A percentile compares a stretch with the other conserved stretches of the same genome.
These are phyloP conservation scores for Andrena bicolor DNA, from an alignment of 2,888 invertebrate species.

Conservation along the genomic window DNA sequence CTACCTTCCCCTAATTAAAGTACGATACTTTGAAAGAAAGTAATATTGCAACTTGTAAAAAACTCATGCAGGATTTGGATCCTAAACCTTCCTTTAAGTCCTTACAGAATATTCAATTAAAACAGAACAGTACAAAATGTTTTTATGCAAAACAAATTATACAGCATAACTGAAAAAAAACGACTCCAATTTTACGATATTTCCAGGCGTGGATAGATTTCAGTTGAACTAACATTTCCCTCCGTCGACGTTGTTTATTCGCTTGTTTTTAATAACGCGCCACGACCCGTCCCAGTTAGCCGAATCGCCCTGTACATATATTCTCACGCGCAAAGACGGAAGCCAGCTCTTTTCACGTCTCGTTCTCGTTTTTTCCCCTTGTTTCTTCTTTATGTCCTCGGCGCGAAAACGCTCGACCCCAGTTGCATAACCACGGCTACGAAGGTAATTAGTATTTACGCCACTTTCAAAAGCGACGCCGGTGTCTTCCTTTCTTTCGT, in stretches of 20 bases:
- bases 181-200: too few relatives aligned
- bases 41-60: too few relatives aligned
- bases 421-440: slow-evolving; percentile 43
- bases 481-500: slow-evolving; percentile 66
- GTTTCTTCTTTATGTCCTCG: slow-evolving; percentile 32
- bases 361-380: slow-evolving; percentile 35
- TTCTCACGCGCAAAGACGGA: slow-evolving; percentile 44
- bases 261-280: neutral
- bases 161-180: too few relatives aligned
- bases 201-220: too few relatives aligned
- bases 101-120: too few relatives aligned
- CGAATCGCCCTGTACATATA: slow-evolving; percentile 15
- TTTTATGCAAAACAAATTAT: too few relatives aligned
- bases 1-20: too few relatives aligned
- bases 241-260: neutral
- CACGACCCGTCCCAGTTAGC: slow-evolving; percentile 6
- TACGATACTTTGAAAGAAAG: too few relatives aligned
- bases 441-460: slow-evolving; percentile 76
- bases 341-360: slow-evolving; percentile 52
- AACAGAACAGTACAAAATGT: too few relatives aligned
- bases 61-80: too few relatives aligned
- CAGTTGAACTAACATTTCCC: too few relatives aligned
- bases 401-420: slow-evolving; percentile 61
- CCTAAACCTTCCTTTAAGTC: too few relatives aligned
- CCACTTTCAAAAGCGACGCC: slow-evolving; percentile 64